Evolutionary conservation across 1,140 invertebrate genomes (phyloP), one percentile per base, ranked within the genome.

Genomic region (Chironomus tepperi): DNA sequence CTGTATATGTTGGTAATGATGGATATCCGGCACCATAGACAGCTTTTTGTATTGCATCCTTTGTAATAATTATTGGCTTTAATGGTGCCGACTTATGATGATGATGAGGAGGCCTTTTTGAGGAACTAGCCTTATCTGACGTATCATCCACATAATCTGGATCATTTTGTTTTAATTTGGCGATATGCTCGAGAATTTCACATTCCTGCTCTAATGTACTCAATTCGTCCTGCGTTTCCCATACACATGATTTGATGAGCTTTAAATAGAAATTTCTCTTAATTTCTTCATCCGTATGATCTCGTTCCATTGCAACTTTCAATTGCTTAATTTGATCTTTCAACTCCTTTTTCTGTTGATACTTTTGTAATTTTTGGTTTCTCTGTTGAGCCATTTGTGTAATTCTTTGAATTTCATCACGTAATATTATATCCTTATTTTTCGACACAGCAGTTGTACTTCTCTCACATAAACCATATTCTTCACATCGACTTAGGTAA

Each of bases 11-110:
- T 0, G 97, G 96, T 75, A 98, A 80, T 79, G 93, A 91, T 0
- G 97, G 97, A 87, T 99, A 99, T 0, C 97, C 98, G 57, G 90
- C 84, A 7, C 98, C 98, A 85, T 90, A 98, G 2, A 99, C 93
- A 76, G 94, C 87, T 83, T 98, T 98, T 83, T 98, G 96, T 0
- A 93, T 76, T 47, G 88, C 89, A 84, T 96, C 91, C 78, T 90
- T 89, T 0, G 97, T 97, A 42, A 99, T 95, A 73, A 98, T 96
- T 75, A 98, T 93, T 0, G 97, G 94, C 81, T 91, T 89, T n/a
- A 96, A 79, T 6, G 90, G 88, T 18, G 80, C 76, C 70, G 82
- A 76, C 15, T 83, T 2, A 79, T 5, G 80, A 80, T 34, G 24
- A 79, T 81, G 82, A 0, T 82, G 80, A 43, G 80, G 80, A n/a